phyloP scores from a whole-genome alignment of 37 sponge, comb jelly and placozoan species.

The Spongilla lacustris region DNA sequence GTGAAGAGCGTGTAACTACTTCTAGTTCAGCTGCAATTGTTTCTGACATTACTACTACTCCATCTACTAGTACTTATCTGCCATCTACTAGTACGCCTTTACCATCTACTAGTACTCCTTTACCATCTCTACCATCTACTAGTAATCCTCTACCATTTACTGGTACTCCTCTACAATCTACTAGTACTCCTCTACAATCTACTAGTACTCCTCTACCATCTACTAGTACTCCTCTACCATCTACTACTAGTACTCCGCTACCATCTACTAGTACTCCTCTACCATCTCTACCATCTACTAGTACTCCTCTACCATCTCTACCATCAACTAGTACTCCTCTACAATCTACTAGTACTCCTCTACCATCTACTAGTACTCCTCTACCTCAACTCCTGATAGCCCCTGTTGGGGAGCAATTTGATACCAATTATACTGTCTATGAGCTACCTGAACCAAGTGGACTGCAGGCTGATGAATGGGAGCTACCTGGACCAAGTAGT shows the following conservation, averaged over 20 bases:
- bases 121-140: not conserved
- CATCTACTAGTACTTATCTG: not conserved
- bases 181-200: not conserved
- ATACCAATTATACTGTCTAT: slow-evolving; percentile 28
- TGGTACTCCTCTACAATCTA: not conserved
- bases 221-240: slow-evolving; percentile 1
- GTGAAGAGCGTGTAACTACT: slow-evolving; percentile 8
- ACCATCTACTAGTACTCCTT: not conserved
- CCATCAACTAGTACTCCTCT: not conserved
- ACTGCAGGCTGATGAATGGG: slow-evolving; percentile 6
- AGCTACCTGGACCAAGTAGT: slow-evolving; percentile 10
- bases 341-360: not conserved
- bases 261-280: slow-evolving; percentile 1
- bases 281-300: not conserved
- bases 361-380: not conserved
- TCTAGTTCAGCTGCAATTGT: not conserved
- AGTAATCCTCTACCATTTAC: not conserved
- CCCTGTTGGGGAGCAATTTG: slow-evolving; percentile 8
- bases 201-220: not conserved
- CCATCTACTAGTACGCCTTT: not conserved
- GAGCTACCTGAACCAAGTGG: slow-evolving; percentile 18
- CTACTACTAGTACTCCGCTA: not conserved
- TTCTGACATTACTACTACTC: not conserved
- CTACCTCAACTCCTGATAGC: slow-evolving; percentile 2
- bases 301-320: not conserved